A percentile compares a stretch with the other conserved stretches of the same genome.
Evolutionary conservation across 1,140 invertebrate genomes (phyloP).

Genomic region (Hypothenemus hampei): DNA sequence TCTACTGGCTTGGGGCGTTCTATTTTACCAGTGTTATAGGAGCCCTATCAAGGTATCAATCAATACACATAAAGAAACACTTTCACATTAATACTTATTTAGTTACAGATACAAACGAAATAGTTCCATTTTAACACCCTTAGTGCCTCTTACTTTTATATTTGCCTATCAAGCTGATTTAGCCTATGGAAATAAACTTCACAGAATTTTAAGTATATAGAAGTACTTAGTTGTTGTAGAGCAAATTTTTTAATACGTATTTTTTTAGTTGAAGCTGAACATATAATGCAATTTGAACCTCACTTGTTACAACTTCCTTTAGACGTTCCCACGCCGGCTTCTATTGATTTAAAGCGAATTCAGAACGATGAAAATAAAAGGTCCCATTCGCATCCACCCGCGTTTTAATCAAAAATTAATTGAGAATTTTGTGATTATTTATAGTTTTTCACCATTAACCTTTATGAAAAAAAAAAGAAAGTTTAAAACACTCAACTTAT

Average conservation of each 20-base stretch:
- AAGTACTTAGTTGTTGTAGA: neutral
- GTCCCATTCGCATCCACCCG: slow-evolving; percentile 51
- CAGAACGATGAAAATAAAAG: slow-evolving; percentile 62
- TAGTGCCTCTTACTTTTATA: slow-evolving; percentile 65
- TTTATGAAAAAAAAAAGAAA: too few species aligned
- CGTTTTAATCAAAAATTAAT: slow-evolving; percentile 10
- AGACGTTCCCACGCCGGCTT: slow-evolving; percentile 62
- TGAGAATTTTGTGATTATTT: too few species aligned
- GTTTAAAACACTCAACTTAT: too few species aligned
- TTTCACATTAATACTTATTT: slow-evolving; percentile 26
- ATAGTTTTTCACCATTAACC: too few species aligned
- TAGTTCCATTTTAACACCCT: slow-evolving; percentile 55
- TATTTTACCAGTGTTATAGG: slow-evolving; percentile 55
- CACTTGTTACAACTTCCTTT: slow-evolving; percentile 62
- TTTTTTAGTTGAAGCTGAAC: slow-evolving; percentile 70
- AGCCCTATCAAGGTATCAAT: slow-evolving; percentile 54
- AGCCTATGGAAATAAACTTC: slow-evolving; percentile 70
- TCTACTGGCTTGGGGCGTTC: slow-evolving; percentile 68
- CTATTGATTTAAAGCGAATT: slow-evolving; percentile 61
- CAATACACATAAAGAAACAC: neutral
- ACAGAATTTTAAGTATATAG: slow-evolving; percentile 62
- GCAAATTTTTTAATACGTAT: neutral
- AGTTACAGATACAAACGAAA: slow-evolving; percentile 59
- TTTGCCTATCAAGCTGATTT: slow-evolving; percentile 69
- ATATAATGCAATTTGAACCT: slow-evolving; percentile 68